Evolutionary conservation across 1,140 invertebrate species (phyloP).

Genomic region (Conus betulinus): DNA sequence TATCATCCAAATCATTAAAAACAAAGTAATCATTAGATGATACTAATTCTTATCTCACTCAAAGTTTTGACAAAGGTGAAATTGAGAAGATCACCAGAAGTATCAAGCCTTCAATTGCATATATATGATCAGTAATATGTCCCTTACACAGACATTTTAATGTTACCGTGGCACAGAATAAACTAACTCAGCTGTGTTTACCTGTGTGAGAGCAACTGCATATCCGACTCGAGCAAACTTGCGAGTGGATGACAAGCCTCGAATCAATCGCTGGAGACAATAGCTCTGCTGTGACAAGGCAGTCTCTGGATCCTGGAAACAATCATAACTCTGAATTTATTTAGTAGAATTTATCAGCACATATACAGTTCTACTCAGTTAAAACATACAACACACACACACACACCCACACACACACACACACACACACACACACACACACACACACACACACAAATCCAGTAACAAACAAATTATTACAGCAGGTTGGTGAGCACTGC

Average conservation of each 20-base stretch:
- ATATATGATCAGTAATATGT: no score
- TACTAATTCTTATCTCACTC: no score
- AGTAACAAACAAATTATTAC: neutral
- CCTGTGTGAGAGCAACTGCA: conserved; percentile 55
- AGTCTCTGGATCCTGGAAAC: conserved; percentile 8
- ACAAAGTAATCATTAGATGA: no score
- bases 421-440: neutral
- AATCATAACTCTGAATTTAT: no score
- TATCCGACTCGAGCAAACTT: conserved; percentile 56
- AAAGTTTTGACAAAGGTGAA: no score
- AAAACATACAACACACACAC: neutral
- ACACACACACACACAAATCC: neutral
- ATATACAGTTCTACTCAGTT: no score
- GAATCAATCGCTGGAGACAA: conserved; percentile 46
- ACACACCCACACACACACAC: neutral
- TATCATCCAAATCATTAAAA: no score
- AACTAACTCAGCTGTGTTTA: neutral
- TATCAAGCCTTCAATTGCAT: no score
- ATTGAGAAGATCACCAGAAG: no score
- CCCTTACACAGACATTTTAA: no score
- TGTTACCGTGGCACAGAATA: no score
- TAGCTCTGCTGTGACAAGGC: conserved; percentile 21
- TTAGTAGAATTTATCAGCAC: neutral
- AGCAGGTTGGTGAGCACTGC: no score
- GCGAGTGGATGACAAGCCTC: conserved; percentile 52